Base-by-base conservation (phyloP, 1,140 invertebrate species). In the Gryllus bimaculatus region DNA sequence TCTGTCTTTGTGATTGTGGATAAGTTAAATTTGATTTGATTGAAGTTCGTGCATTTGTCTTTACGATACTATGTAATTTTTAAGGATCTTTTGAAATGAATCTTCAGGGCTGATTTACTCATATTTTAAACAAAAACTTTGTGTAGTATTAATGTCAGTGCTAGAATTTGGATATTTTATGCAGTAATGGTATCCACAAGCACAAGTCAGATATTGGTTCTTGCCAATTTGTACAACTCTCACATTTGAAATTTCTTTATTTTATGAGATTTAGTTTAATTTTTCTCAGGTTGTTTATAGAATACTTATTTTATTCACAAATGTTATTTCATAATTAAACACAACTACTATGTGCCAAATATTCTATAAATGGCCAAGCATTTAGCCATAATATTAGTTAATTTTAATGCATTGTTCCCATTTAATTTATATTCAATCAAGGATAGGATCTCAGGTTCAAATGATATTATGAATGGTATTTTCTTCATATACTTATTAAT, bases 351-450 rank as follows among this genome's bases (percentile, higher is more conserved):
- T 66, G 54, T 66, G 54, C 54, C 54, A 66, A 66, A 66, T 66
- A 66, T 66, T 66, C 54, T 66, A 66, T 66, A 66, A 66, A 66
- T 39, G 54, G 54, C 54, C 54, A 66, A 66, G 54, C 54, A 66
- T 66, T 66, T 13, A 66, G 54, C 54, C 54, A 66, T 66, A 39
- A 39, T 39, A 66, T 66, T 66, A 66, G 54, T 66, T 66, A 18
- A 66, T 10, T 66, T 66, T 66, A 13, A 39, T 39, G 26, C 26
- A 66, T 10, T 66, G 18, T 66, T 66, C 54, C 18, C 54, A 13
- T 18, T 66, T 66, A 66, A 66, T 66, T 66, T 66, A 66, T 66
- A 66, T 66, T 66, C 54, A 66, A 66, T 66, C 54, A 66, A 66
- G 54, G 54, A 66, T 66, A 66, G 54, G 54, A 66, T 66, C 54